Conservation (phyloP, 2,888 invertebrate species). For the Leucophenga maculata region DNA sequence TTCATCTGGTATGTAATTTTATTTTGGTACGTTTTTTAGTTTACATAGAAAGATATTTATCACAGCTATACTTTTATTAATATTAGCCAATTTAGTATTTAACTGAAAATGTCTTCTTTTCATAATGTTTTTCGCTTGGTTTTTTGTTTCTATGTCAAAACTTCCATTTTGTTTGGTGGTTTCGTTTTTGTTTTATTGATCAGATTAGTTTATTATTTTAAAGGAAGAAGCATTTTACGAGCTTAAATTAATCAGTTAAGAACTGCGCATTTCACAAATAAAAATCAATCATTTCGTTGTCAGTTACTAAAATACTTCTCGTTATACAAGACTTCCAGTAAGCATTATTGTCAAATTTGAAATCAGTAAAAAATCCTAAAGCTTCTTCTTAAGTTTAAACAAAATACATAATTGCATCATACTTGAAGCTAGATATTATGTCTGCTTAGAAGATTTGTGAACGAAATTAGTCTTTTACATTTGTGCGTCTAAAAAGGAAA, state of each 20-base stretch:
- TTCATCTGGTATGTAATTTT: conserved; percentile 43
- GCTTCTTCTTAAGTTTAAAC: too few species aligned
- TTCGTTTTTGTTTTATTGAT: not conserved
- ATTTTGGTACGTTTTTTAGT: conserved; percentile 20
- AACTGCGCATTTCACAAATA: too few species aligned
- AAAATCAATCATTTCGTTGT: too few species aligned
- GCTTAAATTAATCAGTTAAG: too few species aligned
- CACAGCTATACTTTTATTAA: conserved; percentile 61
- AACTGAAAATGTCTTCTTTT: not conserved
- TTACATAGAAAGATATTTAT: conserved; percentile 42
- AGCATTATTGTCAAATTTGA: too few species aligned
- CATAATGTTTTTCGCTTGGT: conserved; percentile 6
- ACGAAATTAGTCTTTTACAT: too few species aligned
- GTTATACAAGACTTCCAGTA: too few species aligned
- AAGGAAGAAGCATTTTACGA: not conserved
- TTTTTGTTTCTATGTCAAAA: not conserved
- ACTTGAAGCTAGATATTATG: too few species aligned
- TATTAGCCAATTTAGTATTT: conserved; percentile 21
- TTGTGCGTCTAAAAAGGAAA: too few species aligned
- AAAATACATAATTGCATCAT: too few species aligned
- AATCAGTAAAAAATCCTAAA: conserved; percentile 6
- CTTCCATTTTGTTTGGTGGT: conserved; percentile 11
- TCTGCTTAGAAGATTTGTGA: too few species aligned
- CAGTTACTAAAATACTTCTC: too few species aligned
- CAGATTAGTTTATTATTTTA: not conserved